phyloP scores from a whole-genome alignment of 2,797 vertebrate genomes.

The Acanthis flammea region DNA sequence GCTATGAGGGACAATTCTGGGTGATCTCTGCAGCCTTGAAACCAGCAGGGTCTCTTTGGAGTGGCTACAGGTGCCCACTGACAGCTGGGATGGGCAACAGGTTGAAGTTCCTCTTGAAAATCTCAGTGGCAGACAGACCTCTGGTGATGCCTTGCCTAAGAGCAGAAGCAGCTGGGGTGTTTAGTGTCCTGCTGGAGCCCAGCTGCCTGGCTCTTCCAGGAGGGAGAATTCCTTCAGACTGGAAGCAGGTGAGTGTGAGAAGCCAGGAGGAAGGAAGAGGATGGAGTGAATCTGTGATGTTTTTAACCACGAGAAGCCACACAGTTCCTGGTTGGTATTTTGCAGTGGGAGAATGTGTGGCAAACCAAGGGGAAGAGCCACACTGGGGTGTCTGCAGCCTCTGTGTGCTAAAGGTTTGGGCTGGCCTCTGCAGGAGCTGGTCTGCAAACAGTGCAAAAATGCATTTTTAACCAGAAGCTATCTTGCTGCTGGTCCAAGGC shows the following conservation, averaged over 20 bases:
- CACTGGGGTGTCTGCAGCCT: neutral
- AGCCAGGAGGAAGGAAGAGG: neutral
- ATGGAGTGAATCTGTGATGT: neutral
- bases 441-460: neutral
- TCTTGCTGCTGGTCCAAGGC: neutral
- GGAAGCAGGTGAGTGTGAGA: neutral
- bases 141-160: neutral
- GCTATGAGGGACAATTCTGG: neutral
- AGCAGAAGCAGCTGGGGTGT: neutral
- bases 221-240: neutral
- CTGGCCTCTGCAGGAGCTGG: neutral
- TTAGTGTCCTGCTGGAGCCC: neutral
- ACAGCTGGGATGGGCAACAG: neutral
- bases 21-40: neutral
- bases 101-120: neutral
- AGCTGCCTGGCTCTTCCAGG: neutral
- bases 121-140: neutral
- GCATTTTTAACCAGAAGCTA: neutral
- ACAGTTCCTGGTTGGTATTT: neutral
- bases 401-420: neutral
- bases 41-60: neutral
- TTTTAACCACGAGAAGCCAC: rapidly evolving
- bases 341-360: neutral
- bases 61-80: neutral
- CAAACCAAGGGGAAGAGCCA: neutral